Evolutionary conservation across 2,888 invertebrate genomes (phyloP), one percentile per base, ranked within the genome.

Genomic region (Oscheius sp.): DNA sequence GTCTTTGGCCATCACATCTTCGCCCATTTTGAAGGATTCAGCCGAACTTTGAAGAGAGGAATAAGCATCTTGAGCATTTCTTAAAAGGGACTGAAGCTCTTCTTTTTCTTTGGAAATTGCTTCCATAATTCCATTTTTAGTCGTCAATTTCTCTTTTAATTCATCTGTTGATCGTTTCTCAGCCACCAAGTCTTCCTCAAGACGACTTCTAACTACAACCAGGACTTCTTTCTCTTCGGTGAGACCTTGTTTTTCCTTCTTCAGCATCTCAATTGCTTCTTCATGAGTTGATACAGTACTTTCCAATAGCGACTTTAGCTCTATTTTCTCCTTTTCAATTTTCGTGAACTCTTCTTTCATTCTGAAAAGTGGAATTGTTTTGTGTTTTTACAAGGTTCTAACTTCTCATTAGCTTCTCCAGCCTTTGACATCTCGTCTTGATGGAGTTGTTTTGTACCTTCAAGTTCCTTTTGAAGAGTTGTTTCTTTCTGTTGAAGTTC

Each of bases 21-120:
- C 64, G 20, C 50, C 64, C 48, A 64, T 12, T 46, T 64, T 64
- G 31, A 25, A 50, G 3, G 64, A 48, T 50, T 64, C 64, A 12
- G 50, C 48, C 50, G 64, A 46, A 34, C 20, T 27, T 23, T 64
- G 48, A 1, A 64, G 3, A 45, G 61, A 20, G 17, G 45, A 1
- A n/a, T 42, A 61, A 4, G 25, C 25, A n/a, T 61, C 45, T 15
- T 61, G 45, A 2, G 61, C 27, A 2, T 37, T 23, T 31, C 45
- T 12, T 5, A 61, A 12, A 17, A 25, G 29, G 10, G 25, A n/a
- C 45, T 61, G 27, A 1, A 39, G 2, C 25, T n/a, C 17, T 12
- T 42, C 39, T 25, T 20, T 39, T 8, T 39, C 45, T 3, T 39
- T 29, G n/a, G 8, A 6, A 3, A 25, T 5, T 27, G 27, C 33